Conservation (phyloP, 2,797 vertebrate species). For the Pelobates cultripes region DNA sequence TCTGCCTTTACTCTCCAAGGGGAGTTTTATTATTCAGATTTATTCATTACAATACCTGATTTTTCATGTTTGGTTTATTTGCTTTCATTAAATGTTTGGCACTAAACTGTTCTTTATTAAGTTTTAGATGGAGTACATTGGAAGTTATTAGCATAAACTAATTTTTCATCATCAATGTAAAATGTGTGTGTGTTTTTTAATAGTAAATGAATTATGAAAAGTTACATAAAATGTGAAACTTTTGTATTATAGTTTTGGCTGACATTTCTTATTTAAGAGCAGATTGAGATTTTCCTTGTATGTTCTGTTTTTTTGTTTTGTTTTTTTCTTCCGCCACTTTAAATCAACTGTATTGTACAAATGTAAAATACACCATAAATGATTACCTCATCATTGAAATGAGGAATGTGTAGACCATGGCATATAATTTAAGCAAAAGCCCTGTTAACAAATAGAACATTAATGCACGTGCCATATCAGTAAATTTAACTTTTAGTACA, state of each 20-base stretch:
- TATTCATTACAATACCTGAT: conserved; percentile 69
- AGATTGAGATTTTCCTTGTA: neutral
- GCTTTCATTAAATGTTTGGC: conserved; percentile 67
- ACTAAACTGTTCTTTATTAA: conserved; percentile 57
- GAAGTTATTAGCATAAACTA: conserved; percentile 51
- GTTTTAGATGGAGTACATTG: conserved; percentile 53
- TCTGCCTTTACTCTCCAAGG: conserved; percentile 59
- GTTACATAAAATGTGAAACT: conserved; percentile 4
- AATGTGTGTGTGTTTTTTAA: conserved; percentile 28
- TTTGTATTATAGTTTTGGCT: neutral
- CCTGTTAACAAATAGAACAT: too few species aligned
- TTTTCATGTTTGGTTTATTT: conserved; percentile 66
- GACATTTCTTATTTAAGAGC: neutral
- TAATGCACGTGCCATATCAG: too few species aligned
- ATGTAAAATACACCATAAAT: too few species aligned
- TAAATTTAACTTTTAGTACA: too few species aligned
- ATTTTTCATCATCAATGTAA: conserved; percentile 49
- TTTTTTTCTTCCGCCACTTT: too few species aligned
- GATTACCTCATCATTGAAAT: too few species aligned
- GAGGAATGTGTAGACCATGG: too few species aligned
- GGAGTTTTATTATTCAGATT: conserved; percentile 71
- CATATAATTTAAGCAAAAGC: too few species aligned
- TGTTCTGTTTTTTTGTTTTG: neutral
- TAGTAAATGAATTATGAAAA: conserved; percentile 26
- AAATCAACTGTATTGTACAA: too few species aligned